Conservation (phyloP, 2,888 invertebrate species). For the Trilocha varians region DNA sequence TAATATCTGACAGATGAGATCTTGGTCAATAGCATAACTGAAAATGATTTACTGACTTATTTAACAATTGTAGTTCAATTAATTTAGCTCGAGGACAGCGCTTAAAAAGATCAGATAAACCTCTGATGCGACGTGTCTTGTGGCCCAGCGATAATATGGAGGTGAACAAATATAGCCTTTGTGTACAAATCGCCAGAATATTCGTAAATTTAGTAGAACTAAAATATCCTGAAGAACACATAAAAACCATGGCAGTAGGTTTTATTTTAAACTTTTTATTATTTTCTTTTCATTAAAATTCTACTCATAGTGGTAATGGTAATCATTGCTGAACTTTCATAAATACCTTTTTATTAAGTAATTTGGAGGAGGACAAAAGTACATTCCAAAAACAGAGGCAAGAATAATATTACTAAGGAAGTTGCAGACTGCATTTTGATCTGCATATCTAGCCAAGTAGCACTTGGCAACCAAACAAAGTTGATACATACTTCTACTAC, state of each 20-base stretch:
- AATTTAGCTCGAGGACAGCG: slow-evolving; percentile 26
- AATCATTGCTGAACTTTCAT: too few relatives aligned
- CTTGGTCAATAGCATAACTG: not conserved
- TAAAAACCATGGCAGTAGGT: slow-evolving; percentile 49
- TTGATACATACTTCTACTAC: not conserved
- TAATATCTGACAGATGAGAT: too few relatives aligned
- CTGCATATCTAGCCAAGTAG: too few relatives aligned
- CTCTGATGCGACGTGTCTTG: slow-evolving; percentile 45
- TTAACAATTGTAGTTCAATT: slow-evolving; percentile 27
- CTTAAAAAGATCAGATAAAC: slow-evolving; percentile 37
- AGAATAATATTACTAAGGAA: too few relatives aligned
- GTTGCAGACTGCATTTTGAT: too few relatives aligned
- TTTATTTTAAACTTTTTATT: slow-evolving; percentile 3
- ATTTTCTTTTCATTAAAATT: too few relatives aligned
- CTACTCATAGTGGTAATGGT: too few relatives aligned
- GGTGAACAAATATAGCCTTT: not conserved
- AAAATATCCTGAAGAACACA: slow-evolving; percentile 45
- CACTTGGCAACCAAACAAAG: too few relatives aligned
- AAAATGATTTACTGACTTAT: not conserved
- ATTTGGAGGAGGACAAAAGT: too few relatives aligned
- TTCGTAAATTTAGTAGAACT: slow-evolving; percentile 49
- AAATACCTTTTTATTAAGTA: too few relatives aligned
- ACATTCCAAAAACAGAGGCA: too few relatives aligned
- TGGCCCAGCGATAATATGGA: slow-evolving; percentile 39
- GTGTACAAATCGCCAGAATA: slow-evolving; percentile 45